These are phyloP conservation scores for Cheiracanthium punctorium DNA, from an alignment of 2,888 invertebrate species.

Conservation along the genomic window DNA sequence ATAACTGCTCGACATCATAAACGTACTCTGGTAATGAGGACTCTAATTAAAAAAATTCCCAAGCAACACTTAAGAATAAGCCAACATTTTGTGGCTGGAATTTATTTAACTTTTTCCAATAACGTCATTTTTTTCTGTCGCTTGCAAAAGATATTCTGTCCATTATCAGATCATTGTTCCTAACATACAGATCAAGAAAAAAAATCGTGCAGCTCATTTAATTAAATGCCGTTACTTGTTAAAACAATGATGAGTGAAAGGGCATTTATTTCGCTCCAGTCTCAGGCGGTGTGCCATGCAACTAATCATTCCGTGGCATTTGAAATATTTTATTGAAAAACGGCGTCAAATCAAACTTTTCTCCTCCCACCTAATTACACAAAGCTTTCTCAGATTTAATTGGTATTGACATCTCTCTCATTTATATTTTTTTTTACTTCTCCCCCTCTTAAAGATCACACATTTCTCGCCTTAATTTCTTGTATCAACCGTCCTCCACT, in stretches of 20 bases:
- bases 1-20: too few species aligned
- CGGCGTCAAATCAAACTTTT: background rate
- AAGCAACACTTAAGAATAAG: too few species aligned
- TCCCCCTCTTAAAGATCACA: background rate
- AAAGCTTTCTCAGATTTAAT: background rate
- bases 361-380: background rate
- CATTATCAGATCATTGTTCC: too few species aligned
- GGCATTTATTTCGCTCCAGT: background rate
- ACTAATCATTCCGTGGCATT: too few species aligned
- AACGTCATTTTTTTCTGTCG: too few species aligned
- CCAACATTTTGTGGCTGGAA: too few species aligned
- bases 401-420: background rate
- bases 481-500: background rate
- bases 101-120: too few species aligned
- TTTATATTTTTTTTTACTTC: background rate
- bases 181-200: too few species aligned
- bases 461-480: background rate
- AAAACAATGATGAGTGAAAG: background rate
- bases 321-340: background rate
- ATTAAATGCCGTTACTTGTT: background rate
- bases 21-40: too few species aligned
- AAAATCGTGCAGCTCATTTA: background rate
- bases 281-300: background rate
- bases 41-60: too few species aligned
- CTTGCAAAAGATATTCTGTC: too few species aligned